These are phyloP conservation scores for Cinclus cinclus DNA, from an alignment of 2,113 vertebrate genomes.

Conservation along the genomic window DNA sequence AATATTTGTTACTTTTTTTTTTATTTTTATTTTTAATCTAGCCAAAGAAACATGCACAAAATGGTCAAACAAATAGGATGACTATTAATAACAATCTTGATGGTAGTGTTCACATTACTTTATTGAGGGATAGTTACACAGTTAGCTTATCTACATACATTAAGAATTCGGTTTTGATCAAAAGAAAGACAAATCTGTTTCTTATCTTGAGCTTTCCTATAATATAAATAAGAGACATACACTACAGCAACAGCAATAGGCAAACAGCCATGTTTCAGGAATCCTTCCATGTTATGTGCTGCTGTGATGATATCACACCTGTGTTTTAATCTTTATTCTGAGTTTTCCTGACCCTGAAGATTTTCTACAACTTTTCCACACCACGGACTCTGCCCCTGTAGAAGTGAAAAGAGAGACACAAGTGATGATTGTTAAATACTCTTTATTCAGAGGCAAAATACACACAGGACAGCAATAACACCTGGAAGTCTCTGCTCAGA, in stretches of 20 bases:
- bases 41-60: background rate
- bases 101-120: background rate
- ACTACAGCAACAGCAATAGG: background rate
- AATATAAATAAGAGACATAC: background rate
- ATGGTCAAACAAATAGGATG: background rate
- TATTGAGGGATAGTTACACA: background rate
- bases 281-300: background rate
- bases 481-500: background rate
- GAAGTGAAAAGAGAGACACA: fast-evolving
- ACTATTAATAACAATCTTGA: background rate
- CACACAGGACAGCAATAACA: background rate
- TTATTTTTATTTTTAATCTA: background rate
- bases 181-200: background rate
- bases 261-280: background rate
- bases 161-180: background rate
- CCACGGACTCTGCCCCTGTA: background rate
- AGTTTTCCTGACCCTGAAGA: background rate
- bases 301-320: background rate
- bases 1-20: background rate
- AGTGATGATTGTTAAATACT: background rate
- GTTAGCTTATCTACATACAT: background rate
- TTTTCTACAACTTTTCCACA: background rate
- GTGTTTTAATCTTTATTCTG: background rate
- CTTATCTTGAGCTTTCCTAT: background rate
- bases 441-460: background rate